These are phyloP conservation scores for Aphrophora alni DNA, from an alignment of 2,888 invertebrate species.

Conservation along the genomic window DNA sequence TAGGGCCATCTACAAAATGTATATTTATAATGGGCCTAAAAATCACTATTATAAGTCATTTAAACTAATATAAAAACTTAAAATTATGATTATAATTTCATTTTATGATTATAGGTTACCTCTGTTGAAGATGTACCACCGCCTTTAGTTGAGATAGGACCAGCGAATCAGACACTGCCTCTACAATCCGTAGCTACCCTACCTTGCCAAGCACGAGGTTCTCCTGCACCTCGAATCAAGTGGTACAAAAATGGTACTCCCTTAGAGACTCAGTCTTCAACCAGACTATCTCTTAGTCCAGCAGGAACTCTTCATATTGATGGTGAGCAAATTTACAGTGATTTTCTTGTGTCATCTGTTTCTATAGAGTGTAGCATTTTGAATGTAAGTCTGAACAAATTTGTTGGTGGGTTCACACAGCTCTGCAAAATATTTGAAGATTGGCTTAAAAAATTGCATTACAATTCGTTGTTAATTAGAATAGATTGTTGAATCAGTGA, in stretches of 20 bases:
- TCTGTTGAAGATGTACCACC: conserved; percentile 80
- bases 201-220: conserved; percentile 79
- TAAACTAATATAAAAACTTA: no score
- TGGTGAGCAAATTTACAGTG: conserved; percentile 58
- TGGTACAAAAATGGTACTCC: conserved; percentile 79
- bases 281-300: conserved; percentile 67
- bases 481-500: no score
- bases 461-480: no score
- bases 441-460: no score
- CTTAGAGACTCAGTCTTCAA: conserved; percentile 59
- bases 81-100: no score
- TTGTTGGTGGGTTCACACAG: no score
- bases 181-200: conserved; percentile 77
- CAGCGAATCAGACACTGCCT: conserved; percentile 82
- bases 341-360: not conserved
- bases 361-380: no score
- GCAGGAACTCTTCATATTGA: conserved; percentile 78
- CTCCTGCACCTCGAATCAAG: conserved; percentile 71
- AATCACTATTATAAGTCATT: no score
- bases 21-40: no score
- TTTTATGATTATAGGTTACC: conserved; percentile 71
- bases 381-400: no score
- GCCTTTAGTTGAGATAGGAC: conserved; percentile 82
- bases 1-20: no score
- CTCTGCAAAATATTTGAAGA: no score